These are phyloP conservation scores for Meriones unguiculatus DNA, from an alignment of 2,113 vertebrate genomes.

Conservation along the genomic window DNA sequence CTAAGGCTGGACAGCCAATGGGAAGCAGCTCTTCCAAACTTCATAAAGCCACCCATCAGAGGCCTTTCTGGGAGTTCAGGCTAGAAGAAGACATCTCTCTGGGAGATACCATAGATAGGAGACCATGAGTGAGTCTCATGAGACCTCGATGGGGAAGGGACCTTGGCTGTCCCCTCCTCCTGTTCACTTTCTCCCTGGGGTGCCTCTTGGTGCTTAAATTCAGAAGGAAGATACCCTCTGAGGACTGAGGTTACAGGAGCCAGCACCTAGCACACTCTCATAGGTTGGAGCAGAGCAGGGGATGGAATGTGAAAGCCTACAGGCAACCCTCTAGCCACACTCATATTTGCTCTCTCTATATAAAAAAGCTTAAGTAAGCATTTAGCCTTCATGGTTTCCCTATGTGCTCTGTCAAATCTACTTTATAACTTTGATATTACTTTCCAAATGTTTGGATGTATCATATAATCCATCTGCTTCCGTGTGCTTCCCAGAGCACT, in stretches of 20 bases:
- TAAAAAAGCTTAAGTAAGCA: constrained; percentile 7
- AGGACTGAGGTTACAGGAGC: background rate
- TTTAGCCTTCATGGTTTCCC: constrained; percentile 40
- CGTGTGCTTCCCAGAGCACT: background rate
- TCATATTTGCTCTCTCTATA: constrained; percentile 29
- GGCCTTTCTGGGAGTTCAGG: background rate
- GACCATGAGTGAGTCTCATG: background rate
- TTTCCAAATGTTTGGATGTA: constrained; percentile 8
- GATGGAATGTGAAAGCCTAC: background rate
- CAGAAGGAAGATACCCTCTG: background rate
- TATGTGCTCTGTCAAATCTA: background rate
- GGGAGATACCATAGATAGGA: background rate
- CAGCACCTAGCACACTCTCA: background rate
- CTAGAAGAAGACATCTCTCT: background rate
- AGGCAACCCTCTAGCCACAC: background rate
- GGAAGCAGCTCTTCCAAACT: background rate
- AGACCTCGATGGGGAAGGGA: too few species aligned
- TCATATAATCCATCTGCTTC: constrained; percentile 12
- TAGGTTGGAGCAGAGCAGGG: background rate
- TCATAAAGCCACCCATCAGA: background rate
- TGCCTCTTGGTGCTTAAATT: background rate
- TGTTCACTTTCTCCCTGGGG: background rate
- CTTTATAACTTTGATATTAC: background rate
- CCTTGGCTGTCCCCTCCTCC: too few species aligned
- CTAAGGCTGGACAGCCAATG: background rate